Evolutionary conservation across 1,140 invertebrate genomes (phyloP).

Genomic region (Chironomus tepperi): DNA sequence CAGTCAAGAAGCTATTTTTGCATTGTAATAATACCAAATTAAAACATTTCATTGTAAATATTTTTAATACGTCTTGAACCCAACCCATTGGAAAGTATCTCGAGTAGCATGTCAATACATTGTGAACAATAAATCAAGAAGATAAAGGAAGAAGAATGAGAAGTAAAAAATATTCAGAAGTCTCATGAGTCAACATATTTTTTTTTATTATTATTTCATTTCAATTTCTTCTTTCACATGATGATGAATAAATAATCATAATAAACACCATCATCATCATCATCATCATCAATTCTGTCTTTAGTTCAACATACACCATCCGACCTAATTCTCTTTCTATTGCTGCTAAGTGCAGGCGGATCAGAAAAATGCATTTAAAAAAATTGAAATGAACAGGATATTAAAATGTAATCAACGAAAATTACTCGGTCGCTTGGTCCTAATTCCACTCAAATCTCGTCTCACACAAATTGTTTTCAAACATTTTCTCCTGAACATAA

Average conservation of each 20-base stretch:
- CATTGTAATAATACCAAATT: no score
- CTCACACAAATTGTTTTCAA: neutral
- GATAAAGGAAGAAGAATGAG: neutral
- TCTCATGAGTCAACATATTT: neutral
- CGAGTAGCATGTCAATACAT: neutral
- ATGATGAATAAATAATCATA: neutral
- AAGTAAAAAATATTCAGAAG: neutral
- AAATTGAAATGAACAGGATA: neutral
- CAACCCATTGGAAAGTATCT: no score
- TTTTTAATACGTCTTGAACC: no score
- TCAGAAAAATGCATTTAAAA: neutral
- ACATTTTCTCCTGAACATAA: no score
- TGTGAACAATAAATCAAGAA: no score
- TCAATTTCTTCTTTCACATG: neutral
- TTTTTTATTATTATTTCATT: no score
- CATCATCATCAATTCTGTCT: no score
- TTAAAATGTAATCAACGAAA: constrained; percentile 8
- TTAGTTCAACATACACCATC: no score
- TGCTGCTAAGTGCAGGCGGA: neutral
- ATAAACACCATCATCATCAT: neutral
- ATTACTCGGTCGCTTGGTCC: neutral
- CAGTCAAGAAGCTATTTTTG: neutral
- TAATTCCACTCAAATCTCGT: neutral
- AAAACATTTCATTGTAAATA: no score
- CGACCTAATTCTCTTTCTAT: neutral